Conservation (phyloP, 2,113 vertebrate genomes). For the Gopherus flavomarginatus region DNA sequence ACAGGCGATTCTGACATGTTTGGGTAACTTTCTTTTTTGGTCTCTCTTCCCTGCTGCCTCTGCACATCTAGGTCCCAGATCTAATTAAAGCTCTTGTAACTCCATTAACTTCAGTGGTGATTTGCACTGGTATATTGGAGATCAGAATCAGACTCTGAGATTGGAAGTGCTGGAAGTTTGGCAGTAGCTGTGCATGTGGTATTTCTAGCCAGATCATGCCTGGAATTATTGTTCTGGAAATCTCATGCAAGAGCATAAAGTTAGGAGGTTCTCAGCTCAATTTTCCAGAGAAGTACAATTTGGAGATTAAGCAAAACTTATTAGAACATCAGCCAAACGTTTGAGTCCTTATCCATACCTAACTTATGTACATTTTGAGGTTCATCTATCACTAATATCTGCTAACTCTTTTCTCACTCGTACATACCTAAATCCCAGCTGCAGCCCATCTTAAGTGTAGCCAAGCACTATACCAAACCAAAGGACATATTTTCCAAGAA, state of each 20-base stretch:
- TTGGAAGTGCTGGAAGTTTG: neutral
- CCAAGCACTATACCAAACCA: neutral
- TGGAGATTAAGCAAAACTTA: neutral
- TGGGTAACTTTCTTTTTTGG: neutral
- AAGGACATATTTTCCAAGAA: neutral
- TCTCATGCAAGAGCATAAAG: neutral
- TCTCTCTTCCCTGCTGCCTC: neutral
- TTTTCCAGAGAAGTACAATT: neutral
- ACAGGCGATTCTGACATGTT: neutral
- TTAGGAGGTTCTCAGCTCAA: neutral
- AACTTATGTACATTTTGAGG: neutral
- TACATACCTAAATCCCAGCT: neutral
- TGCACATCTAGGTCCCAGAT: constrained; percentile 19
- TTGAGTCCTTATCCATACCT: neutral
- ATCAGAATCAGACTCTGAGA: constrained; percentile 10
- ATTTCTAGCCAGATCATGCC: constrained; percentile 17
- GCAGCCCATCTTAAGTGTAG: neutral
- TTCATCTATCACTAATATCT: neutral
- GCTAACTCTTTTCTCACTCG: neutral
- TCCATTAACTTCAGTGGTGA: constrained; percentile 32
- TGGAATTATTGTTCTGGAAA: neutral
- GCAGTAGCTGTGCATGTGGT: neutral
- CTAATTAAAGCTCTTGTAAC: constrained; percentile 27
- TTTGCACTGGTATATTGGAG: constrained; percentile 14
- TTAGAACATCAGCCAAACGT: neutral